Evolutionary conservation across 2,113 vertebrate genomes (phyloP), one percentile per base, ranked within the genome.

Genomic region (Morone saxatilis): DNA sequence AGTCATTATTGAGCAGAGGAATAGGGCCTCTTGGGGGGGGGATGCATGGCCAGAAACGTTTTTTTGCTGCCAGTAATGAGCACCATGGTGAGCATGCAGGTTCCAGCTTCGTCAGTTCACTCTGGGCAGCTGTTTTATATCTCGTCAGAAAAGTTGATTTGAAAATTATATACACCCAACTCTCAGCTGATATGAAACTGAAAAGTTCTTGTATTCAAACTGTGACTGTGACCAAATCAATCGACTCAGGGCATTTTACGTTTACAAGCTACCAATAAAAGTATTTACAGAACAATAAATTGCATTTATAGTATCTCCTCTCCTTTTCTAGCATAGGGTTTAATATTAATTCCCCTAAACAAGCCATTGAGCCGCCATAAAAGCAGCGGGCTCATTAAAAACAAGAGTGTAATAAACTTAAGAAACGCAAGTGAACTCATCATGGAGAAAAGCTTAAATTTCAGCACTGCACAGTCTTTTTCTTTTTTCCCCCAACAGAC

Each of bases 231-330:
- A 57, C 19, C 47, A 62, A 16, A 47, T 48, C 7, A 20, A 31
- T 50, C 14, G 4, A 25, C 38, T 6, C 3, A 50, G 22, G 13
- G 22, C 25, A 6, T 16, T 65, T 70, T 14, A 59, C 38, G 17
- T 54, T 78, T 80, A 75, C 40, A 25, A n/a, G 50, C 65, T 1
- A 6, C 38, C 71, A 80, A 14, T 84, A 81, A 87, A 86, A 22
- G 31, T 19, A 71, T 62, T 68, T 76, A 68, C 70, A 71, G 59
- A 68, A n/a, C 60, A 78, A 65, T 50, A 69, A 78, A 86, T 14
- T 19, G 40, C 11, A 36, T 62, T 72, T 71, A 38, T 48, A 22
- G 40, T 3, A 25, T 47, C n/a, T 47, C 12, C 10, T 25, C 12
- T 62, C 1, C 12, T 67, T 53, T 61, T 57, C 72, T 2, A 8